phyloP scores from a whole-genome alignment of 2,888 invertebrate species.

The Hylaea fasciaria region DNA sequence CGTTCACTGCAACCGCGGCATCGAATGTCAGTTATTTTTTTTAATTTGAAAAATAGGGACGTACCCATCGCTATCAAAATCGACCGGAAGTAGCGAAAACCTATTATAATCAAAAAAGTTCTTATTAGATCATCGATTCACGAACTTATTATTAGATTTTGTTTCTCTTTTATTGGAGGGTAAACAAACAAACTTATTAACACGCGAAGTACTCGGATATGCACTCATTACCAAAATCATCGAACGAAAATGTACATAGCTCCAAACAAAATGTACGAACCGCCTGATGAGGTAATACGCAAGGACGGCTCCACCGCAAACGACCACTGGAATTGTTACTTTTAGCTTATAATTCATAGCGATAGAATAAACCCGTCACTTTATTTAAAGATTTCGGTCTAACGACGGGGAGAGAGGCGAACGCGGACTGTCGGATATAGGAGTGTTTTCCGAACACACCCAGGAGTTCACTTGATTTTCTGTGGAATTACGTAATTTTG shows the following conservation, averaged over 20 bases:
- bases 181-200: background rate
- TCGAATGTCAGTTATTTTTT: conserved; percentile 42
- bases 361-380: conserved; percentile 47
- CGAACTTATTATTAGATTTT: background rate
- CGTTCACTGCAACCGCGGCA: conserved; percentile 6
- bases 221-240: background rate
- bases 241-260: background rate
- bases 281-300: conserved; percentile 83
- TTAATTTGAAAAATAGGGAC: conserved; percentile 62
- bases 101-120: conserved; percentile 47
- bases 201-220: background rate
- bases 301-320: conserved; percentile 82
- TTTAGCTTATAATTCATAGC: conserved; percentile 81
- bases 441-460: conserved; percentile 79
- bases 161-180: background rate
- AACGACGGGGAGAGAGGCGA: conserved; percentile 57
- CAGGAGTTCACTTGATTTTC: conserved; percentile 71
- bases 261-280: conserved; percentile 64
- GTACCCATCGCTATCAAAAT: conserved; percentile 59
- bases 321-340: conserved; percentile 80
- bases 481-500: conserved; percentile 82
- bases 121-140: conserved; percentile 23
- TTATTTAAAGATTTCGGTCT: conserved; percentile 45
- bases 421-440: conserved; percentile 64
- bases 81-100: conserved; percentile 52